Evolutionary conservation across 2,888 invertebrate genomes (phyloP), one percentile per base, ranked within the genome.

Genomic region (Ormyrus labotus): DNA sequence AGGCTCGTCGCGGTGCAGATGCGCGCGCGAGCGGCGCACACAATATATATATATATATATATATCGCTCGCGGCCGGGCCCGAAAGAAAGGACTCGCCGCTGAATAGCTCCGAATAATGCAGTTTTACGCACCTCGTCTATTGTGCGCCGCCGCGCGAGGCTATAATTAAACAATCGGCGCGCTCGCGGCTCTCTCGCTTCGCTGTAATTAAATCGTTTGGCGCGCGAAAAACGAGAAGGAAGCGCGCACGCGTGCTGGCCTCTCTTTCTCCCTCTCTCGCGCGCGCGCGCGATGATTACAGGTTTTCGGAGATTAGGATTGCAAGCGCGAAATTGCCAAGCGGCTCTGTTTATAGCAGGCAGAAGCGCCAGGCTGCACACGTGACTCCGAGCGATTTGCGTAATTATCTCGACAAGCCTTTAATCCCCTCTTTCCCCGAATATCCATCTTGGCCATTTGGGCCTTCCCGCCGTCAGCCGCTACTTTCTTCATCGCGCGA

Each of bases 201-300:
- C 73, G 74, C 34, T 84, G 78, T 84, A 82, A 86, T 86, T 86
- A 86, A 85, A 81, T 83, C 83, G 83, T 86, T 86, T 81, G 80
- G 78, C 58, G 50, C 51, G 74, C 77, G 81, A 83, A 81, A 83
- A 82, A 84, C 78, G 78, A 83, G 82, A 83, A 78, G 74, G 74
- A 50, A 69, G 67, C 74, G 47, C 57, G 81, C 80, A 65, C 73
- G 78, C 64, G 51, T 61, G 47, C 13, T 7, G 71, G 19, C 72
- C 53, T 50, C 58, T 51, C 60, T 65, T 58, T 63, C 73, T 71
- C 75, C 63, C 55, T 47, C n/a, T 4, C 11, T 8, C 19, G 6
- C 8, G 51, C 50, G 51, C 11, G 34, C 10, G 6, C 11, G 48
- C 69, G 19, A 55, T 81, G 73, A 81, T 81, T 81, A 72, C 60